phyloP scores from a whole-genome alignment of 2,888 invertebrate genomes.

The Galerucella pusilla region DNA sequence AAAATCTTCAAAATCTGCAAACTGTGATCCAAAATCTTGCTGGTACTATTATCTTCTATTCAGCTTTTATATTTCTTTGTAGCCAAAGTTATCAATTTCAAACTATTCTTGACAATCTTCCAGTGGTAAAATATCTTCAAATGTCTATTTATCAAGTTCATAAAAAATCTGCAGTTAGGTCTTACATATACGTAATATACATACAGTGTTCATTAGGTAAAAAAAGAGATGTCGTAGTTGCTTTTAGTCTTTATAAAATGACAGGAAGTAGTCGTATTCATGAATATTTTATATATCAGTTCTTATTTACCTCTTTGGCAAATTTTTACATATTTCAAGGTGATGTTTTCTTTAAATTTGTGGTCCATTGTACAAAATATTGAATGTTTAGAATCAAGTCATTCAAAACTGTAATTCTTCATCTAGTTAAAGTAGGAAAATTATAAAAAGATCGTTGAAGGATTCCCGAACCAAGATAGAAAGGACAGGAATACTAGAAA shows the following conservation, averaged over 20 bases:
- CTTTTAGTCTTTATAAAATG: constrained; percentile 2
- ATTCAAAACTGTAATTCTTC: too few relatives aligned
- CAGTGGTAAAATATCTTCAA: neutral
- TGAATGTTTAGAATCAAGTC: too few relatives aligned
- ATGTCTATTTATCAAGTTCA: neutral
- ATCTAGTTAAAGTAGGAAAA: too few relatives aligned
- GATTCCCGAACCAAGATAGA: too few relatives aligned
- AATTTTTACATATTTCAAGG: constrained; percentile 31
- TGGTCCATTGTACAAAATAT: too few relatives aligned
- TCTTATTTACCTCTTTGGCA: constrained; percentile 29
- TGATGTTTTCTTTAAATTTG: neutral
- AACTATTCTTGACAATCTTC: neutral
- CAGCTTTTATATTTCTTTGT: neutral
- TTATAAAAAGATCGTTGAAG: too few relatives aligned
- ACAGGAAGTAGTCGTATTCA: neutral
- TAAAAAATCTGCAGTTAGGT: neutral
- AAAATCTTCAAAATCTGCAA: neutral
- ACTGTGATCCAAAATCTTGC: neutral
- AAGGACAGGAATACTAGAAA: too few relatives aligned
- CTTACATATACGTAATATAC: neutral
- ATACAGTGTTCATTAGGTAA: neutral
- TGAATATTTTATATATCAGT: neutral
- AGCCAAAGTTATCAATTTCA: neutral
- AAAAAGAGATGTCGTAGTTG: neutral
- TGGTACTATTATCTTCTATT: neutral